These are phyloP conservation scores for Lanistes nyassanus DNA, from an alignment of 1,140 invertebrate species.

Conservation along the genomic window DNA sequence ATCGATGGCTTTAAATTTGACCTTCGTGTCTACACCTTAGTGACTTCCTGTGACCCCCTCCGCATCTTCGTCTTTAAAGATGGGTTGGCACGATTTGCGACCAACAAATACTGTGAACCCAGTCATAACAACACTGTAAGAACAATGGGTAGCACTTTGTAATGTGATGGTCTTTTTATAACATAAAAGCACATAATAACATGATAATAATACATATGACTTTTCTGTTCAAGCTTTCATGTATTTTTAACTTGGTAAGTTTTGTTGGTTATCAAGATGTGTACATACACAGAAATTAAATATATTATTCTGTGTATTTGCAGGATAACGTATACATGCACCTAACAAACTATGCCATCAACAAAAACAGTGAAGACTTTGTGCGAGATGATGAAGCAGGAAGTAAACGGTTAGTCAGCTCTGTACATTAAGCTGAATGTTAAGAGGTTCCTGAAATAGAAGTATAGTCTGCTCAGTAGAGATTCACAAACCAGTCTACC, in stretches of 20 bases:
- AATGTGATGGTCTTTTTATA: neutral
- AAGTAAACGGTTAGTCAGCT: constrained; percentile 77
- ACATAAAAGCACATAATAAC: too few relatives aligned
- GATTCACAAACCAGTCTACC: too few relatives aligned
- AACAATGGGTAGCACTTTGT: neutral
- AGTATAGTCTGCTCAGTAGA: too few relatives aligned
- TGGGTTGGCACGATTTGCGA: constrained; percentile 80
- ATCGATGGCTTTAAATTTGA: constrained; percentile 72
- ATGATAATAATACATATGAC: neutral
- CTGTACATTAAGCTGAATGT: too few relatives aligned
- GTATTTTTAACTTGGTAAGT: neutral
- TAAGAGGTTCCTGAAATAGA: too few relatives aligned
- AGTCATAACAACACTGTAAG: constrained; percentile 75
- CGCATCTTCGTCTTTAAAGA: constrained; percentile 68
- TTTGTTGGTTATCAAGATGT: neutral
- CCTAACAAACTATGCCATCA: constrained; percentile 69
- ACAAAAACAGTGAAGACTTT: constrained; percentile 78
- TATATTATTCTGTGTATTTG: too few relatives aligned
- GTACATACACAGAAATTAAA: neutral
- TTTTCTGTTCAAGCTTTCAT: neutral
- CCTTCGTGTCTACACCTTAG: constrained; percentile 68
- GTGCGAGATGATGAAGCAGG: constrained; percentile 79
- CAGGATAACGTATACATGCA: constrained; percentile 69
- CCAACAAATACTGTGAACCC: constrained; percentile 84
- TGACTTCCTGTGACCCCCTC: constrained; percentile 69